A percentile compares a stretch with the other conserved stretches of the same genome.
Conservation (phyloP, 1,140 invertebrate species). For the Drosophila pectinifera region DNA sequence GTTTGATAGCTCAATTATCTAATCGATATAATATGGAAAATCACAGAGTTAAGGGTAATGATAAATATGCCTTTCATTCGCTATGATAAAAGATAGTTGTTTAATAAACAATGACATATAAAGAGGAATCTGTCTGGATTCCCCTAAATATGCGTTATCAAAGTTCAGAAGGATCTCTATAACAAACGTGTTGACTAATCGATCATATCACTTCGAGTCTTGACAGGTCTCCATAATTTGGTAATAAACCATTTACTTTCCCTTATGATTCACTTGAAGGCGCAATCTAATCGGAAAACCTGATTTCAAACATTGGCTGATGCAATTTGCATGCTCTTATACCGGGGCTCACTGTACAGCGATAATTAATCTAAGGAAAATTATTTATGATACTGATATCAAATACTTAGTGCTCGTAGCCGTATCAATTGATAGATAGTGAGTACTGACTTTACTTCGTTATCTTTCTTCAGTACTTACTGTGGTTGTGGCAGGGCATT, state of each 20-base stretch:
- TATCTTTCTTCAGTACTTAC: constrained; percentile 10
- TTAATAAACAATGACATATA: not conserved
- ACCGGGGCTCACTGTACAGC: constrained; percentile 16
- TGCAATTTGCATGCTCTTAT: constrained; percentile 39
- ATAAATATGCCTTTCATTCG: not conserved
- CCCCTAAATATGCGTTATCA: not conserved
- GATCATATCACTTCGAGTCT: not conserved
- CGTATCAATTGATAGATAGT: constrained; percentile 21
- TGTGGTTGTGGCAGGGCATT: constrained; percentile 3
- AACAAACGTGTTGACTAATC: not conserved
- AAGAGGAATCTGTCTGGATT: too few relatives aligned
- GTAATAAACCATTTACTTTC: not conserved
- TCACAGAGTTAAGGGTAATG: not conserved
- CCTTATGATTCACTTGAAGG: constrained; percentile 13
- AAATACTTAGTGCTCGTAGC: not conserved
- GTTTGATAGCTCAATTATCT: not conserved
- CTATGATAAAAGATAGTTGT: not conserved
- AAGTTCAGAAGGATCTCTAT: not conserved
- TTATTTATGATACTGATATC: constrained; percentile 2
- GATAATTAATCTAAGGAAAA: constrained; percentile 1
- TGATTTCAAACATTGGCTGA: constrained; percentile 25
- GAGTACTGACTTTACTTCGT: not conserved
- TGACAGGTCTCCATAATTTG: constrained; percentile 14
- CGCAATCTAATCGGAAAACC: constrained; percentile 31
- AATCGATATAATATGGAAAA: not conserved